Evolutionary conservation across 2,797 vertebrate species (phyloP).

Genomic region (Ptychobarbus kaznakovi): DNA sequence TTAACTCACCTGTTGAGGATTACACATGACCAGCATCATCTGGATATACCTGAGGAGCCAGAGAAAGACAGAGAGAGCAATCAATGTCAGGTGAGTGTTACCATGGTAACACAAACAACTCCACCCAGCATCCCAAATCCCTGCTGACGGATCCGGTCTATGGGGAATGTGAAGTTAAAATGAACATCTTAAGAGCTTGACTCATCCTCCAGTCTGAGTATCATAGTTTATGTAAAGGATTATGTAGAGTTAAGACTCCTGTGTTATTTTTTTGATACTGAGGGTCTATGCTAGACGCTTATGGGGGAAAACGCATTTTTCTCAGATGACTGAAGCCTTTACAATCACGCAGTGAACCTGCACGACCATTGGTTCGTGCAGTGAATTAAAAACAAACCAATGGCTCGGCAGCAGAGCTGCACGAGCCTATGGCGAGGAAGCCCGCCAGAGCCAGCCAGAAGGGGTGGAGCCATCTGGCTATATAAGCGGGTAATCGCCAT

Average conservation of each 20-base stretch:
- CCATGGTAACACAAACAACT: slow-evolving; percentile 32
- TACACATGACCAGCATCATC: slow-evolving; percentile 86
- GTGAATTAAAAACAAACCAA: too few relatives aligned
- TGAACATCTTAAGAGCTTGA: slow-evolving; percentile 15
- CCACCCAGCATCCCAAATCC: slow-evolving; percentile 30
- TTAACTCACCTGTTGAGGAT: slow-evolving; percentile 81
- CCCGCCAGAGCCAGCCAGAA: too few relatives aligned
- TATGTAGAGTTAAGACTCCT: background rate
- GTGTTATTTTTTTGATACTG: too few relatives aligned
- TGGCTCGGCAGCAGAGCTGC: too few relatives aligned
- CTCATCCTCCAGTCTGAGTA: background rate
- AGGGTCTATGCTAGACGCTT: too few relatives aligned
- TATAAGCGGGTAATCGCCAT: too few relatives aligned
- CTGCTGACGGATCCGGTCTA: background rate
- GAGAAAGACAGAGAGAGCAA: slow-evolving; percentile 65
- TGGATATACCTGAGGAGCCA: slow-evolving; percentile 79
- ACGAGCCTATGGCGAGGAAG: too few relatives aligned
- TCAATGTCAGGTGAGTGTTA: slow-evolving; percentile 60
- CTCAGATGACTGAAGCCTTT: too few relatives aligned
- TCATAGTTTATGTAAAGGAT: background rate
- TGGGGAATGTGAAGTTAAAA: slow-evolving; percentile 2
- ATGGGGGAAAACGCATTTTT: too few relatives aligned
- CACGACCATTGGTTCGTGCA: too few relatives aligned
- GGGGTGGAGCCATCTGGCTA: too few relatives aligned
- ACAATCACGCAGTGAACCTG: too few relatives aligned